Evolutionary conservation across 64 coral and sea anemone genomes (phyloP), one percentile per base, ranked within the genome.

Genomic region (Montipora capricornis): DNA sequence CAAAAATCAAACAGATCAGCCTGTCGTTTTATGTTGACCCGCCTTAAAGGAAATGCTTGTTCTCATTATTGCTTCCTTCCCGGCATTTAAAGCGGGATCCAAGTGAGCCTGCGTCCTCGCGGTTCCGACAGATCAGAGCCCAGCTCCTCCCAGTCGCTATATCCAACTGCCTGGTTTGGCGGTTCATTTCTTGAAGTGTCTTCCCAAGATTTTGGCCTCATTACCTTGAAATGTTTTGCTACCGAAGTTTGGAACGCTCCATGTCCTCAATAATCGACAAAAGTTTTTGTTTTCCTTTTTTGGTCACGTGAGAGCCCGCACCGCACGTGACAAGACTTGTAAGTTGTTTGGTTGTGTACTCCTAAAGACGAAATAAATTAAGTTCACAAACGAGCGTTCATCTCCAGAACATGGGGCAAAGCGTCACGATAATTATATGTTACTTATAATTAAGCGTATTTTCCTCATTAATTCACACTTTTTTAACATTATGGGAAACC

Each of bases 301-400:
- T 99, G 24, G 95, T 99, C 13, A 99, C 91, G 76, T 99, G 98
- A 16, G 98, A 99, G 14, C 98, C 98, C 14, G 94, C 94, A 7
- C 98, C 98, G 80, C 98, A 99, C 5, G 92, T 99, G 5, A 99
- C 95, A 12, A 99, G 50, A 92, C 92, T 99, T 14, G 98, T 99
- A 8, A 96, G 83, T 20, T 99, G 98, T 57, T 99, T 99, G 1
- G 91, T 94, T 14, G 98, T 92, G 58, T 99, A 99, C 62, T 99
- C 98, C 98, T 99, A 20, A 55, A 75, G 62, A 47, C 4, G 49
- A 69, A 11, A 74, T 49, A 8, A 10, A 49, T 37, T 37, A 19
- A 13, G 20, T 20, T 74, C 13, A 20, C 14, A 1, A 19, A 15
- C 61, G 0, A 15, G 61, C 1, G 53, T 11, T 64, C 15, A 64